These are phyloP conservation scores for Lepus europaeus DNA, from an alignment of 2,113 vertebrate species.

Conservation along the genomic window DNA sequence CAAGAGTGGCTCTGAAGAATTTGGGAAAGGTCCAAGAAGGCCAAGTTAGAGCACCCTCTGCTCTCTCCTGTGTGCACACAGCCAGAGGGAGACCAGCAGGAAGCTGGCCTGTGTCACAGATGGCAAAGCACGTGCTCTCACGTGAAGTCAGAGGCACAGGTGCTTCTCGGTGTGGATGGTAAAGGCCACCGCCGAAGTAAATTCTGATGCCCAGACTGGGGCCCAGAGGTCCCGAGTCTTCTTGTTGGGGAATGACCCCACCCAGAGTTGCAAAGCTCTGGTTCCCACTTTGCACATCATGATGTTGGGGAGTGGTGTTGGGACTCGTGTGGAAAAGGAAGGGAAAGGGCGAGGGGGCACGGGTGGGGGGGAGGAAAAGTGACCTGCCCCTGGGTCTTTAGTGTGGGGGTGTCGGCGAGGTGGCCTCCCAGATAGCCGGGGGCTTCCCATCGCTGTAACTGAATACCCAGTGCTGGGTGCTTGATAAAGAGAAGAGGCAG, in stretches of 20 bases:
- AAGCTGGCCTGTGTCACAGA: background rate
- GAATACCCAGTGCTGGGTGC: too few relatives aligned
- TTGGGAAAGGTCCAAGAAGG: background rate
- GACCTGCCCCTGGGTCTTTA: background rate
- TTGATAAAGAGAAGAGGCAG: too few relatives aligned
- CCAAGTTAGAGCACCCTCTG: background rate
- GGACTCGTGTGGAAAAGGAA: background rate
- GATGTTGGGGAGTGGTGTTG: background rate
- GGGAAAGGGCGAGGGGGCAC: background rate
- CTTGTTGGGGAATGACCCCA: background rate
- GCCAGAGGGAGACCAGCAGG: background rate
- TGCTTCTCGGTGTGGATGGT: background rate
- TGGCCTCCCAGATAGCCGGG: too few relatives aligned
- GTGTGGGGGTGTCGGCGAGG: too few relatives aligned
- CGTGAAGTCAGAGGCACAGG: background rate
- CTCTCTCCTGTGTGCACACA: background rate
- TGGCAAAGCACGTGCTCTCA: background rate
- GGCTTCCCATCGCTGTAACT: too few relatives aligned
- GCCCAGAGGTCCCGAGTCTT: background rate
- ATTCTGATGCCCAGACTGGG: background rate
- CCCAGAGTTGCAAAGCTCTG: background rate
- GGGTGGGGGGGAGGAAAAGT: background rate
- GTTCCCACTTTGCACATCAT: background rate
- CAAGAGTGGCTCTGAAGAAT: background rate
- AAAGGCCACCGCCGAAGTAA: background rate